phyloP scores from a whole-genome alignment of 2,113 vertebrate species.

The Lucifuga dentata region DNA sequence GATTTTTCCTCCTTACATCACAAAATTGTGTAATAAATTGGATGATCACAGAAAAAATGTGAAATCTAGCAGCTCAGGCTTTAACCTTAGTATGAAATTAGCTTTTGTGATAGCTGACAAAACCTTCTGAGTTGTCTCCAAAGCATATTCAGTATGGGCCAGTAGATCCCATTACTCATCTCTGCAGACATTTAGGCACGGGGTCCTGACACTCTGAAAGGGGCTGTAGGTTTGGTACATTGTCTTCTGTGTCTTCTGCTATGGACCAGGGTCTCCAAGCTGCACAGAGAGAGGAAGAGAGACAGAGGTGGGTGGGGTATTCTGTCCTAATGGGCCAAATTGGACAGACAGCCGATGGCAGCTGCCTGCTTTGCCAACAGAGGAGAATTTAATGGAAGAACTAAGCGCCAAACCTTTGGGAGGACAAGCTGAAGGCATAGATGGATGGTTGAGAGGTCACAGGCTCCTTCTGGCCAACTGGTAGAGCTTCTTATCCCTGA shows the following conservation, averaged over 20 bases:
- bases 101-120: conserved; percentile 66
- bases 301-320: conserved; percentile 65
- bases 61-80: conserved; percentile 41
- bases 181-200: conserved; percentile 68
- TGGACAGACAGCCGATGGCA: conserved; percentile 74
- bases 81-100: conserved; percentile 74
- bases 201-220: conserved; percentile 72
- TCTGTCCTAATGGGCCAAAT: conserved; percentile 58
- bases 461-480: conserved; percentile 83
- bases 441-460: conserved; percentile 91
- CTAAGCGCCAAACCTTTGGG: conserved; percentile 80
- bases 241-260: conserved; percentile 65
- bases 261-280: conserved; percentile 49
- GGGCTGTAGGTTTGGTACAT: conserved; percentile 57
- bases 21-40: not conserved
- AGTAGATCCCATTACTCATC: conserved; percentile 82
- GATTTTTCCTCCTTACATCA: too few relatives aligned
- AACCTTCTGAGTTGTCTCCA: conserved; percentile 53
- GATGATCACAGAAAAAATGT: conserved; percentile 18
- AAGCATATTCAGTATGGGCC: conserved; percentile 72
- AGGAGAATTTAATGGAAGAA: conserved; percentile 82
- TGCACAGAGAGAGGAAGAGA: conserved; percentile 37
- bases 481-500: conserved; percentile 87
- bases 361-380: conserved; percentile 86
- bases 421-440: conserved; percentile 86